These are phyloP conservation scores for Matsumurasca onukii DNA, from an alignment of 1,140 invertebrate genomes.

Conservation along the genomic window DNA sequence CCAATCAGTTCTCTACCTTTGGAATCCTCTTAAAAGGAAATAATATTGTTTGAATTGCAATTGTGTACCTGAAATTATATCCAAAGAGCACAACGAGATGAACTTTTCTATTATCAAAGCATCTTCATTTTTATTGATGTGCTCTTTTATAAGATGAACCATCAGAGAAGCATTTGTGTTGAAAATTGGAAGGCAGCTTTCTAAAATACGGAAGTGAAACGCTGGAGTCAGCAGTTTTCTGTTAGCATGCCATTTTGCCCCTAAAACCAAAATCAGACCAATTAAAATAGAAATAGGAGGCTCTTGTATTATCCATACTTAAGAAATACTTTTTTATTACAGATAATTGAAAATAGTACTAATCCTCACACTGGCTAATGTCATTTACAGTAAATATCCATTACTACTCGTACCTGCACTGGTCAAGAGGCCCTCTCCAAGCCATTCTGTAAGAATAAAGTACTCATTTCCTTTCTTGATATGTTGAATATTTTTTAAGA, in stretches of 20 bases:
- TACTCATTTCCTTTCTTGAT: constrained; percentile 12
- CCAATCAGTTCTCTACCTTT: too few relatives aligned
- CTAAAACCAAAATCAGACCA: constrained; percentile 41
- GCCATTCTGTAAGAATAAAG: background rate
- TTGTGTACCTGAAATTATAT: constrained; percentile 81
- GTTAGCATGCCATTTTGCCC: constrained; percentile 67
- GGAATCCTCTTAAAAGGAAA: too few relatives aligned
- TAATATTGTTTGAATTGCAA: too few relatives aligned
- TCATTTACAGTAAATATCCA: background rate
- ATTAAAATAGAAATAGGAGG: background rate
- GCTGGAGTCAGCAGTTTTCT: constrained; percentile 83
- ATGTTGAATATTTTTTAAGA: constrained; percentile 15
- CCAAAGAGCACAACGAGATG: constrained; percentile 75
- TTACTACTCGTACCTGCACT: background rate
- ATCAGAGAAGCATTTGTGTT: constrained; percentile 71
- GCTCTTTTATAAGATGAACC: constrained; percentile 60
- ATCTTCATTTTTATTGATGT: constrained; percentile 53
- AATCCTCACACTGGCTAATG: background rate
- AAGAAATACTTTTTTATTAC: background rate
- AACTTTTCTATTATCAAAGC: constrained; percentile 71
- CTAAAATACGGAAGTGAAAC: constrained; percentile 87
- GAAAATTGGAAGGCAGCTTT: constrained; percentile 82
- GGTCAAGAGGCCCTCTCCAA: constrained; percentile 4
- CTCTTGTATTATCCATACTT: background rate
- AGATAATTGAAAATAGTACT: background rate